These are phyloP conservation scores for Amazona guildingii DNA, from an alignment of 2,113 vertebrate genomes.

Conservation along the genomic window DNA sequence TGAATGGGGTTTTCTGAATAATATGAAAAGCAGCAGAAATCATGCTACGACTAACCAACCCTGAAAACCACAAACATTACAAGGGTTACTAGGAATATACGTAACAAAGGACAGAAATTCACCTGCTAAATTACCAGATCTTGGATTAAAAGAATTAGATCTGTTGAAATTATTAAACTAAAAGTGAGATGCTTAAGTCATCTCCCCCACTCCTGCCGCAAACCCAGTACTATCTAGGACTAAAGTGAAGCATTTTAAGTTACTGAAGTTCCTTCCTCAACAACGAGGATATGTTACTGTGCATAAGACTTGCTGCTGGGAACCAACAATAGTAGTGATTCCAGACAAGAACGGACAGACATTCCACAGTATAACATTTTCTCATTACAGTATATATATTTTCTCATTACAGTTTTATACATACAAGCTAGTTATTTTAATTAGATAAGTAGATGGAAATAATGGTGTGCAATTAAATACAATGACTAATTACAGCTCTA, in stretches of 20 bases:
- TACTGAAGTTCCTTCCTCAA: not conserved
- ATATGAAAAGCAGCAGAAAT: not conserved
- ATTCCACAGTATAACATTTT: not conserved
- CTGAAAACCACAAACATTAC: not conserved
- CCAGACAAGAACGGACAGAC: not conserved
- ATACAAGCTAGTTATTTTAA: conserved; percentile 46
- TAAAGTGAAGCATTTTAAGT: not conserved
- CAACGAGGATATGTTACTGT: not conserved
- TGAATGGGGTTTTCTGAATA: not conserved
- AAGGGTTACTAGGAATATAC: not conserved
- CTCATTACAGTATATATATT: conserved; percentile 1
- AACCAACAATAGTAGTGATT: not conserved
- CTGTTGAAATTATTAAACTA: not conserved
- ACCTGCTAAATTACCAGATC: not conserved
- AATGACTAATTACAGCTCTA: conserved; percentile 40
- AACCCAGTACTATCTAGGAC: not conserved
- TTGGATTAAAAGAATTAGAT: not conserved
- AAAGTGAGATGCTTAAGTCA: not conserved
- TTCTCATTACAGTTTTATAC: conserved; percentile 25
- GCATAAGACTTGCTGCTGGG: not conserved
- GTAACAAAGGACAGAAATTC: not conserved
- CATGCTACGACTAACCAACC: not conserved
- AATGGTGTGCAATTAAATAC: conserved; percentile 36
- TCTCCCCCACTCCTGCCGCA: not conserved
- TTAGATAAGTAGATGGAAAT: conserved; percentile 43